A percentile compares a stretch with the other conserved stretches of the same genome.
These are phyloP conservation scores for Lytechinus variegatus DNA, from an alignment of 35 echinoderm and acorn worm genomes.

Conservation along the genomic window DNA sequence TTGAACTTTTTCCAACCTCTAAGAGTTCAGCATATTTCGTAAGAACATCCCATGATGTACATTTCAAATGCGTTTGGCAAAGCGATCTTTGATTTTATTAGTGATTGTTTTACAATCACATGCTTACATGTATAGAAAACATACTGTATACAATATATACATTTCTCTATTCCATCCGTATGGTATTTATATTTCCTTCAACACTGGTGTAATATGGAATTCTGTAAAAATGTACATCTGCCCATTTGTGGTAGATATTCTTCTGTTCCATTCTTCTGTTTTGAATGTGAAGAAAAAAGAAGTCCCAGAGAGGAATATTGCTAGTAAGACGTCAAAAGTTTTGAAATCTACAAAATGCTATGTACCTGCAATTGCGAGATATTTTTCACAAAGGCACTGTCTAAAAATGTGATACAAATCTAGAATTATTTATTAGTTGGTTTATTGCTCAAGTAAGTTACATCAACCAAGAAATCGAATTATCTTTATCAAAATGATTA, in stretches of 20 bases:
- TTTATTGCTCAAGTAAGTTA: neutral
- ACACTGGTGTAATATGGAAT: neutral
- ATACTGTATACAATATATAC: too few species aligned
- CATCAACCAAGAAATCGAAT: neutral
- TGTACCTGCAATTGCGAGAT: neutral
- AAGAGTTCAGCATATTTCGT: neutral
- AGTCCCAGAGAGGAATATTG: neutral
- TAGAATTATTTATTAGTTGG: neutral
- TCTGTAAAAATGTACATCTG: neutral
- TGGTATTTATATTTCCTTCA: neutral
- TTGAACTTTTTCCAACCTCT: neutral
- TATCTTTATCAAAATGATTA: too few species aligned
- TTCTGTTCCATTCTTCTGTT: neutral
- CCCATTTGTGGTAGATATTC: neutral
- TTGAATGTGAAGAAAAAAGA: neutral
- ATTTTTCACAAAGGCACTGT: conserved; percentile 13
- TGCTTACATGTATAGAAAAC: neutral
- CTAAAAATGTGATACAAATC: neutral
- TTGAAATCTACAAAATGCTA: neutral
- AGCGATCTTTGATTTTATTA: neutral
- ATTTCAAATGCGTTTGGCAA: neutral
- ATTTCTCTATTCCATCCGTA: neutral
- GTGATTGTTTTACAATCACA: neutral
- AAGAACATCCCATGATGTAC: neutral
- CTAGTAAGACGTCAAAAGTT: neutral